Percentiles rank a stretch among this genome's conserved stretches.
Conservation (phyloP, 2,888 invertebrate genomes). For the Leptopterna dolabrata region DNA sequence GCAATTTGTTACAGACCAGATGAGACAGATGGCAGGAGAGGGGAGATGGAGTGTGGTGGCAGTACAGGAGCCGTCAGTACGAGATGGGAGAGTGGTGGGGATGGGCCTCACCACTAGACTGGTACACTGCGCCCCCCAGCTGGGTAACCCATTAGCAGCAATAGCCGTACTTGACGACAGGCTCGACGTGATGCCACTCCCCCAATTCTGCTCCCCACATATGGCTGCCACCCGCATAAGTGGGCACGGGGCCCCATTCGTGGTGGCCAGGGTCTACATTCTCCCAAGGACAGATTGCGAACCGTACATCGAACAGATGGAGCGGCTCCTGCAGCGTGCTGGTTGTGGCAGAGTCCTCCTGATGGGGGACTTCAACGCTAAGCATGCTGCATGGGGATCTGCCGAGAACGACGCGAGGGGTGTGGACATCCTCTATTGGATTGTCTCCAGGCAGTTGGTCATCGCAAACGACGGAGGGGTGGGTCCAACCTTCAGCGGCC, state of each 20-base stretch:
- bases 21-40: background rate
- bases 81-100: background rate
- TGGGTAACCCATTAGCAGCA: background rate
- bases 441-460: background rate
- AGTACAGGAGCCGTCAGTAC: background rate
- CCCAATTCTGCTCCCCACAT: background rate
- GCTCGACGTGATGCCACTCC: background rate
- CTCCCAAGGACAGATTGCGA: background rate
- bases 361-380: background rate
- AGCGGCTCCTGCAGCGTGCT: background rate
- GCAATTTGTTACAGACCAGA: background rate
- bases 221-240: background rate
- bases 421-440: background rate
- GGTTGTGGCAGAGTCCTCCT: background rate
- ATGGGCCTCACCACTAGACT: background rate
- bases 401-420: background rate
- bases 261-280: background rate
- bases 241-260: background rate
- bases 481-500: conserved; percentile 1
- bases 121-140: background rate
- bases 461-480: background rate
- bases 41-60: background rate
- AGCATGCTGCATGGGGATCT: background rate
- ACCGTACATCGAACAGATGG: background rate
- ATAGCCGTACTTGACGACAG: background rate